phyloP scores from a whole-genome alignment of 2,888 invertebrate genomes.

The Erannis defoliaria region DNA sequence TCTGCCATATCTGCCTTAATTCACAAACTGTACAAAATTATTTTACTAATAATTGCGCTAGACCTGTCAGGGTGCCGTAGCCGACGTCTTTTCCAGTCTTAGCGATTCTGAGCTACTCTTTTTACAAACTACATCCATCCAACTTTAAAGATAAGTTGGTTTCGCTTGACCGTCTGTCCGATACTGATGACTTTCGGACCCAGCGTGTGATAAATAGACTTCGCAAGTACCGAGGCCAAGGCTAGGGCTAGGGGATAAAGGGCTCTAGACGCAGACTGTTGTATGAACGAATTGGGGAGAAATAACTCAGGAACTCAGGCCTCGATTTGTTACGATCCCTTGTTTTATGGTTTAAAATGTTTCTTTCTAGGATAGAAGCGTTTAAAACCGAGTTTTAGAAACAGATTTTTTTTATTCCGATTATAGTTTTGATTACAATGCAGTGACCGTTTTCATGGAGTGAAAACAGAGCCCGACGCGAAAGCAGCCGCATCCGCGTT shows the following conservation, averaged over 20 bases:
- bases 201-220: conserved; percentile 8
- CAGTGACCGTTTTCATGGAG: no score
- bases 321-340: neutral
- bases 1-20: no score
- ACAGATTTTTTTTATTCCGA: no score
- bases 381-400: no score
- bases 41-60: no score
- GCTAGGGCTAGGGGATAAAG: conserved; percentile 22
- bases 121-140: neutral
- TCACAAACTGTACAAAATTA: no score
- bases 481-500: no score
- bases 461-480: no score
- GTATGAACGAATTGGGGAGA: conserved; percentile 14
- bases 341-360: neutral
- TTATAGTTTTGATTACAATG: no score
- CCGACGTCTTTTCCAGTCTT: no score
- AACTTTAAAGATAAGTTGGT: neutral
- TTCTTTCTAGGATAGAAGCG: neutral
- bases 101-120: no score
- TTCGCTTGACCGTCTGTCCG: conserved; percentile 6
- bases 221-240: conserved; percentile 5
- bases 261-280: conserved; percentile 24
- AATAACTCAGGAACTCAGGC: conserved; percentile 2
- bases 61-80: no score
- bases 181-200: conserved; percentile 10